These are phyloP conservation scores for Drosophila hamatofila DNA, from an alignment of 2,888 invertebrate species.

Conservation along the genomic window DNA sequence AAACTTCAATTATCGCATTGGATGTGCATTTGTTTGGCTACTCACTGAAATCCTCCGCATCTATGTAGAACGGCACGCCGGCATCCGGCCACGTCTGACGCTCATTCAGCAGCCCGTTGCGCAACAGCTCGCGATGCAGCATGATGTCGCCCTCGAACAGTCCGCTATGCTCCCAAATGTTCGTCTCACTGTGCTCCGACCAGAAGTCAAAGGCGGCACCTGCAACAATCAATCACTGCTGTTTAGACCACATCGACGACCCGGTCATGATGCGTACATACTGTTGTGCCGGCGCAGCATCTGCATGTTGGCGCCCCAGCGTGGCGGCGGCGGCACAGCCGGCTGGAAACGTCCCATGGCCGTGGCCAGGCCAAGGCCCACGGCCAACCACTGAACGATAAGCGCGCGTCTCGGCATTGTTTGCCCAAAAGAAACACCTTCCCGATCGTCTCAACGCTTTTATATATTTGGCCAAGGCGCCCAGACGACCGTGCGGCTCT, in stretches of 20 bases:
- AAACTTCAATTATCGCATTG: conserved; percentile 28
- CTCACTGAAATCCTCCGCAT: conserved; percentile 86
- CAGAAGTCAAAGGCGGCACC: conserved; percentile 85
- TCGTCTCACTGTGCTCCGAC: conserved; percentile 85
- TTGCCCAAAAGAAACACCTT: conserved; percentile 61
- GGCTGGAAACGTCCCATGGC: conserved; percentile 58
- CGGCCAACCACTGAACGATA: conserved; percentile 25
- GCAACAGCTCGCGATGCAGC: conserved; percentile 83
- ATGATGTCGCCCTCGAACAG: conserved; percentile 88
- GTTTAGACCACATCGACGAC: not conserved
- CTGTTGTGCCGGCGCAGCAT: conserved; percentile 82
- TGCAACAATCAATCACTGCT: conserved; percentile 29
- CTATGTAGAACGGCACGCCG: conserved; percentile 87
- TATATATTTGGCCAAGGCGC: conserved; percentile 55
- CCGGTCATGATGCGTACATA: conserved; percentile 62
- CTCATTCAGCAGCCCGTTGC: conserved; percentile 86
- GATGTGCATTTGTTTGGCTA: conserved; percentile 27
- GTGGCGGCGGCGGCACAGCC: conserved; percentile 76
- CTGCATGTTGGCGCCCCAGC: conserved; percentile 80
- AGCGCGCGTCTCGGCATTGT: conserved; percentile 56
- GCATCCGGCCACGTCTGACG: conserved; percentile 86
- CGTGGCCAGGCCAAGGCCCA: conserved; percentile 18
- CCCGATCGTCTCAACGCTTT: conserved; percentile 53
- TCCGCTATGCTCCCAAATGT: conserved; percentile 87
- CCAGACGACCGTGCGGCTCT: not conserved